Percentiles rank a stretch among this genome's conserved stretches.
These are phyloP conservation scores for Spatula versicolor DNA, from an alignment of 2,797 vertebrate species.

Conservation along the genomic window DNA sequence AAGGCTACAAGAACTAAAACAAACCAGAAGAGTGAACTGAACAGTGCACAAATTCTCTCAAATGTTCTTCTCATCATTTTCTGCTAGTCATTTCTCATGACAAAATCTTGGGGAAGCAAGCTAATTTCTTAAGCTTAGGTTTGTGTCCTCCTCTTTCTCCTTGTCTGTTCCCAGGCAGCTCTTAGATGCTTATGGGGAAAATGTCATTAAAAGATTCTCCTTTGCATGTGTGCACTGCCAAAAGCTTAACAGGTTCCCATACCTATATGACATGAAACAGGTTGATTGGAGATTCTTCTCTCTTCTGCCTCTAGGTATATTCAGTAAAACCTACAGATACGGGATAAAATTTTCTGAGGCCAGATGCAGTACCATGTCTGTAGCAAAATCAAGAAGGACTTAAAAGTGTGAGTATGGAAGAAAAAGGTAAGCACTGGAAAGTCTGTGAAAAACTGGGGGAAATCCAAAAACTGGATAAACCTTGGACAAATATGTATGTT, in stretches of 20 bases:
- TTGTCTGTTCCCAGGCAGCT: neutral
- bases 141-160: neutral
- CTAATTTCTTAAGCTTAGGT: neutral
- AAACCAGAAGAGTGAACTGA: neutral
- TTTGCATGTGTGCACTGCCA: neutral
- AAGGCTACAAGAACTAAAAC: neutral
- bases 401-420: neutral
- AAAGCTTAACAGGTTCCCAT: neutral
- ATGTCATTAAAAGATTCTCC: neutral
- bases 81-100: neutral
- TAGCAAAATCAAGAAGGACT: neutral
- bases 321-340: neutral
- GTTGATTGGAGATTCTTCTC: neutral
- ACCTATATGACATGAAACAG: neutral
- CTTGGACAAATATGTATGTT: neutral
- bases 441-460: neutral
- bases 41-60: neutral
- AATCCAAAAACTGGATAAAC: neutral
- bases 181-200: neutral
- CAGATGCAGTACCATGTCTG: neutral
- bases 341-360: neutral
- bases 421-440: neutral
- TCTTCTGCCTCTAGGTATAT: neutral
- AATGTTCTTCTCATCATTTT: neutral
- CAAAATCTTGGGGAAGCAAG: neutral